phyloP scores from a whole-genome alignment of 2,797 vertebrate genomes.

The Sebastiscus tertius region DNA sequence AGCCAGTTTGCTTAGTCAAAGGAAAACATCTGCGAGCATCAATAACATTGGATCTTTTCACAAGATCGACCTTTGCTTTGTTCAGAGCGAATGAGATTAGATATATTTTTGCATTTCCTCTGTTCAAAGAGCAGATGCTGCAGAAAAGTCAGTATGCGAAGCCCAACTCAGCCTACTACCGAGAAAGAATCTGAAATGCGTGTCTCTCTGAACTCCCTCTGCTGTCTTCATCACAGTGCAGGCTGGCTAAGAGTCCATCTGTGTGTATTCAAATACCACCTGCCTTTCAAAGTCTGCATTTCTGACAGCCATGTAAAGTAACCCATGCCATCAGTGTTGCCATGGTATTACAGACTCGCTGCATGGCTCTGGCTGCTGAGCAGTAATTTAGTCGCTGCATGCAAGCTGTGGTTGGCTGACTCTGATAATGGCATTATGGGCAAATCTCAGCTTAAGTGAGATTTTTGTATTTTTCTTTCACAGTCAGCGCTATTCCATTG shows the following conservation, averaged over 20 bases:
- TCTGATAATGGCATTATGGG: constrained; percentile 69
- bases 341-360: constrained; percentile 67
- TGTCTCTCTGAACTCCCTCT: constrained; percentile 44
- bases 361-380: constrained; percentile 68
- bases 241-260: constrained; percentile 57
- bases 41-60: neutral
- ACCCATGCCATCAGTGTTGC: constrained; percentile 76
- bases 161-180: constrained; percentile 8
- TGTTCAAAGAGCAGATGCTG: constrained; percentile 8
- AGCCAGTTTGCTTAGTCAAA: neutral
- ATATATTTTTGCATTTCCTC: constrained; percentile 20
- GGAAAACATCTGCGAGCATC: neutral
- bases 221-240: constrained; percentile 50
- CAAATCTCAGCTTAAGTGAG: constrained; percentile 62
- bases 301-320: constrained; percentile 70
- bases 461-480: constrained; percentile 34
- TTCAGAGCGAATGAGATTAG: neutral
- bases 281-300: constrained; percentile 68
- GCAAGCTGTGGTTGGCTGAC: constrained; percentile 70
- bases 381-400: constrained; percentile 73
- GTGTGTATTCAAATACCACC: constrained; percentile 64
- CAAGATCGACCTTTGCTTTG: constrained; percentile 6
- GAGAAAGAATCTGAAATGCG: constrained; percentile 28
- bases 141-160: neutral
- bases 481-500: constrained; percentile 24